These are phyloP conservation scores for Hypomecis atomaria DNA, from an alignment of 2,888 invertebrate genomes.

Conservation along the genomic window DNA sequence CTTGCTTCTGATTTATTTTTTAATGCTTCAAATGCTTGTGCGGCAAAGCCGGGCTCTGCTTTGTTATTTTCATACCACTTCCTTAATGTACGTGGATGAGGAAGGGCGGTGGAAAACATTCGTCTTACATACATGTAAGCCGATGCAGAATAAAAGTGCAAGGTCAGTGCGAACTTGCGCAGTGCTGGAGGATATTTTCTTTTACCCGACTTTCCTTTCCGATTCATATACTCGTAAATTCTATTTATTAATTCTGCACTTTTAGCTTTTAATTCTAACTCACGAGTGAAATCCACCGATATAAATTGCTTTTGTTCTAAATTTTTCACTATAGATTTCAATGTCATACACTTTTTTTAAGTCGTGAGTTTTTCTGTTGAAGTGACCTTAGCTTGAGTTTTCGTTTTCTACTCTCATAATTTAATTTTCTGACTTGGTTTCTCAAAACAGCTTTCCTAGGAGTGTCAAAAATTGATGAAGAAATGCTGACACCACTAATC, in stretches of 20 bases:
- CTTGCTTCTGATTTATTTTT: conserved; percentile 27
- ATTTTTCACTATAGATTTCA: conserved; percentile 12
- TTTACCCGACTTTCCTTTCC: conserved; percentile 20
- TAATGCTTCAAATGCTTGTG: conserved; percentile 36
- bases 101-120: conserved; percentile 35
- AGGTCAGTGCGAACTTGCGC: conserved; percentile 41
- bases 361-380: conserved; percentile 7
- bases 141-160: conserved; percentile 40
- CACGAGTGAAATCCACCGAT: conserved; percentile 12
- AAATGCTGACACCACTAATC: conserved; percentile 6
- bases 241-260: conserved; percentile 25
- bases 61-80: conserved; percentile 37
- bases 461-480: conserved; percentile 12
- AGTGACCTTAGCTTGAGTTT: conserved; percentile 12
- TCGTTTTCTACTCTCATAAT: conserved; percentile 8
- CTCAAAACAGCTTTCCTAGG: conserved; percentile 8
- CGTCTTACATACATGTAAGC: conserved; percentile 38
- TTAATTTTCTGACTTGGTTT: conserved; percentile 11
- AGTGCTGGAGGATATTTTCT: conserved; percentile 33
- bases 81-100: conserved; percentile 40
- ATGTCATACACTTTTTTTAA: conserved; percentile 11
- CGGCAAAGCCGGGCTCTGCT: conserved; percentile 39
- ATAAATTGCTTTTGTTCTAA: conserved; percentile 1
- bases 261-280: conserved; percentile 24
- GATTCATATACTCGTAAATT: conserved; percentile 23